Percentiles rank a stretch among this genome's conserved stretches.
Conservation (phyloP, 2,113 vertebrate species). For the Morone chrysops region DNA sequence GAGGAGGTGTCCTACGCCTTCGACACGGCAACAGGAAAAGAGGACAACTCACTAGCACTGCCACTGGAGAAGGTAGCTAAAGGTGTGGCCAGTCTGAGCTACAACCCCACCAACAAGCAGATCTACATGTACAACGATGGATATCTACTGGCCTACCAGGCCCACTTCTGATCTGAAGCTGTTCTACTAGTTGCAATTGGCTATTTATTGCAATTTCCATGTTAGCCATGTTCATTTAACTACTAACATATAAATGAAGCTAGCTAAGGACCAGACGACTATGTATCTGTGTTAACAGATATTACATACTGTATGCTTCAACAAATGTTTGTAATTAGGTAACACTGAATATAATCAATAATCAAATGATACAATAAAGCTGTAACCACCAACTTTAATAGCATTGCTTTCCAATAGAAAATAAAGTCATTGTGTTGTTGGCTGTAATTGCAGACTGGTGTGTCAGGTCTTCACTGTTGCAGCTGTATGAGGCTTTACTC, state of each 20-base stretch:
- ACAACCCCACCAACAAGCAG: conserved; percentile 72
- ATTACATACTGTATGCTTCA: not conserved
- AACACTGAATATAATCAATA: not conserved
- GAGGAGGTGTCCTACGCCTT: conserved; percentile 95
- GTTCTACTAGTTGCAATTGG: not conserved
- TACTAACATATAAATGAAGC: not conserved
- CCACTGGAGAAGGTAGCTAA: conserved; percentile 76
- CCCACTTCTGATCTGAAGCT: conserved; percentile 45
- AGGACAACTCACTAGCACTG: conserved; percentile 74
- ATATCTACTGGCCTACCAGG: conserved; percentile 77
- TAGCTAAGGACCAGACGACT: not conserved
- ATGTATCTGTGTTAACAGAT: not conserved
- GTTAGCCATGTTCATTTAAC: not conserved
- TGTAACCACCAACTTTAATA: not conserved
- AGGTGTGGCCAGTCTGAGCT: conserved; percentile 79
- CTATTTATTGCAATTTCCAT: not conserved
- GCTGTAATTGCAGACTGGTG: not conserved
- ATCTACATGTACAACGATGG: conserved; percentile 82
- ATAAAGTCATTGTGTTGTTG: not conserved
- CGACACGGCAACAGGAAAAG: conserved; percentile 85
- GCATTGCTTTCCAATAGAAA: not conserved
- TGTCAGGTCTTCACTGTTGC: too few species aligned
- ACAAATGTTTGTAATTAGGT: not conserved
- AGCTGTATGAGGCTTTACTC: too few species aligned
- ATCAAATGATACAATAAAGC: not conserved